Conservation (phyloP, 2,888 invertebrate species). For the Cantharis flavilabris region DNA sequence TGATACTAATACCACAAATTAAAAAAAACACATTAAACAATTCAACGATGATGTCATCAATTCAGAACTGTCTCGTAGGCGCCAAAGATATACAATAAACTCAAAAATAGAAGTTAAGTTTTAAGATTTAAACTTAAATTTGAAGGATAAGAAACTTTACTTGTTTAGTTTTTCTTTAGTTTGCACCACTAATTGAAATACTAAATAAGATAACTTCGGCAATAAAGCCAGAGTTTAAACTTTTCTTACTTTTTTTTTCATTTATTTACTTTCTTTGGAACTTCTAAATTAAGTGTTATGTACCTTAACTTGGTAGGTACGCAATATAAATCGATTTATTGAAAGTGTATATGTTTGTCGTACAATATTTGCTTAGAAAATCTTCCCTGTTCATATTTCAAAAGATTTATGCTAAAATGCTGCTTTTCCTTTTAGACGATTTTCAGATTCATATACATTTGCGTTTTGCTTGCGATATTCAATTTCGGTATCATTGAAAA, state of each 20-base stretch:
- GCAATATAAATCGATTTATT: not conserved
- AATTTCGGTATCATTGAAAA: not conserved
- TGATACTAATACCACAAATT: not conserved
- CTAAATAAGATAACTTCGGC: not conserved
- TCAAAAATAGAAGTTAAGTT: not conserved
- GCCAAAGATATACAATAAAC: not conserved
- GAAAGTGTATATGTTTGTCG: not conserved
- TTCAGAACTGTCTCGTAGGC: not conserved
- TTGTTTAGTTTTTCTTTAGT: not conserved
- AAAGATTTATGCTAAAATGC: not conserved
- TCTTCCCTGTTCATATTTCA: not conserved
- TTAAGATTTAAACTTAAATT: not conserved
- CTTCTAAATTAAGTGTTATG: not conserved
- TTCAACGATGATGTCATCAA: not conserved
- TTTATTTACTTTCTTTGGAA: not conserved
- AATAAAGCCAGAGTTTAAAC: not conserved
- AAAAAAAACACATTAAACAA: not conserved
- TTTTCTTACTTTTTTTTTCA: not conserved
- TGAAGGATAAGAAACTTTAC: not conserved
- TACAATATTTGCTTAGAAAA: not conserved
- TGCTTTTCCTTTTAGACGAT: not conserved
- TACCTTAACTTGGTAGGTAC: not conserved
- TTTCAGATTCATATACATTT: not conserved
- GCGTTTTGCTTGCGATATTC: not conserved
- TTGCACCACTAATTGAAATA: not conserved